Base-by-base conservation (phyloP, 1,140 invertebrate species). In the Drosophila ogumai region DNA sequence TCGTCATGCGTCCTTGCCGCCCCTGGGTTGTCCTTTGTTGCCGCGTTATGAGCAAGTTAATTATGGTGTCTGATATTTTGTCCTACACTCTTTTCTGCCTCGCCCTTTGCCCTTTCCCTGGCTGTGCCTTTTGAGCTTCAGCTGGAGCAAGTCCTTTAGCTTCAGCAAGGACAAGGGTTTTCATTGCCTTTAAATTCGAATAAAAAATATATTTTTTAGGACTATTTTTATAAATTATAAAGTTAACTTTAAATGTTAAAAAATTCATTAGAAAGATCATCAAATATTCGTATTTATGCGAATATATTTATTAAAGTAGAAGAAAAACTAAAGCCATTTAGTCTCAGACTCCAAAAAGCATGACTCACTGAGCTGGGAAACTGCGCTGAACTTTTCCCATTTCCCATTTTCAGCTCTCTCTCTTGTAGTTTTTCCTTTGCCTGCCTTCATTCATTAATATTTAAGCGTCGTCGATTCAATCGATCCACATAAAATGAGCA, bases 401-500 rank as follows among this genome's bases (percentile, higher is more conserved):
- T 19, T 32, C 22, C 25, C 25, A 28, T 28, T 28, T 28, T 3
- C 1, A 13, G 5, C 28, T 28, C 7, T 6, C 15, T 6, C 15
- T 12, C 15, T 28, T 10, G 22, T 38, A 44, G 38, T 71, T 49
- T 49, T 63, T 47, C 31, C 65, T 40, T 15, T 69, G 68, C 36
- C 73, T 75, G 68, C 56, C 80, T 68, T 75, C 64, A 81, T 81
- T 55, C 84, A 88, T 88, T 90, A 88, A 88, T 88, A 88, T 90
- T 88, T 88, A 90, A 88, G 85, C 77, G 81, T 60, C 84, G 85
- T 88, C 84, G 84, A 84, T 90, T 84, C 76, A 81, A 88, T 88
- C 84, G 84, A 88, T 88, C 32, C 58, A 55, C 82, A 85, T 78
- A 55, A 82, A 82, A 82, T 68, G 72, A 52, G 61, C 71, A 71